A percentile compares a stretch with the other conserved stretches of the same genome.
Evolutionary conservation across 2,888 invertebrate species (phyloP).

Genomic region (Ophonus ardosiacus): DNA sequence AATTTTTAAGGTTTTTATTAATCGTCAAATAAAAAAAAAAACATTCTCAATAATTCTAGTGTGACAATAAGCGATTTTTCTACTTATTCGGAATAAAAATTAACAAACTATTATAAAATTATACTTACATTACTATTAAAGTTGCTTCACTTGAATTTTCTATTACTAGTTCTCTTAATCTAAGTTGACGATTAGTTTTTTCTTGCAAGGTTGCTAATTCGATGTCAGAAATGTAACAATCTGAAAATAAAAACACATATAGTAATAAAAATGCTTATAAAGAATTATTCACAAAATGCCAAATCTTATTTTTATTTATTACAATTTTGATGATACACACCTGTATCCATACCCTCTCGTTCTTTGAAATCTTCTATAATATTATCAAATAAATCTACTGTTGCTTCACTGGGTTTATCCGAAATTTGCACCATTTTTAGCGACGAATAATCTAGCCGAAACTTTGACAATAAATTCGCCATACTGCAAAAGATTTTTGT

Average conservation of each 20-base stretch:
- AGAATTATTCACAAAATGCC: background rate
- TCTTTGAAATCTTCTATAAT: conserved; percentile 83
- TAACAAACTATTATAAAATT: conserved; percentile 14
- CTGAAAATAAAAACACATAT: conserved; percentile 72
- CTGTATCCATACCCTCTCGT: conserved; percentile 70
- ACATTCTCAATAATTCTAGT: no score
- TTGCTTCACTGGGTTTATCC: conserved; percentile 87
- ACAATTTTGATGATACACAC: conserved; percentile 66
- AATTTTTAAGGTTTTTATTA: no score
- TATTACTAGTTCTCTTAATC: conserved; percentile 91
- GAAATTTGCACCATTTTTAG: conserved; percentile 94
- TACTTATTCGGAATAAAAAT: no score
- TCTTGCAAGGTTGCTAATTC: conserved; percentile 87
- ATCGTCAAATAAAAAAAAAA: no score
- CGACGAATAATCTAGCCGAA: conserved; percentile 95
- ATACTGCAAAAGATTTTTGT: conserved; percentile 81
- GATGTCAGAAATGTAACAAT: conserved; percentile 83
- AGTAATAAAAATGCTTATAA: conserved; percentile 32
- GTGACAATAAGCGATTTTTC: no score
- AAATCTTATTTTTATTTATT: no score
- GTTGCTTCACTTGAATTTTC: conserved; percentile 92
- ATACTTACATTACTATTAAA: conserved; percentile 94
- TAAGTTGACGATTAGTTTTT: conserved; percentile 93
- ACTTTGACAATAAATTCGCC: conserved; percentile 94
- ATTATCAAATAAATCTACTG: conserved; percentile 85